Percentiles rank a stretch among this genome's conserved stretches.
These are phyloP conservation scores for Oreocharis arfaki DNA, from an alignment of 2,113 vertebrate genomes.

Conservation along the genomic window DNA sequence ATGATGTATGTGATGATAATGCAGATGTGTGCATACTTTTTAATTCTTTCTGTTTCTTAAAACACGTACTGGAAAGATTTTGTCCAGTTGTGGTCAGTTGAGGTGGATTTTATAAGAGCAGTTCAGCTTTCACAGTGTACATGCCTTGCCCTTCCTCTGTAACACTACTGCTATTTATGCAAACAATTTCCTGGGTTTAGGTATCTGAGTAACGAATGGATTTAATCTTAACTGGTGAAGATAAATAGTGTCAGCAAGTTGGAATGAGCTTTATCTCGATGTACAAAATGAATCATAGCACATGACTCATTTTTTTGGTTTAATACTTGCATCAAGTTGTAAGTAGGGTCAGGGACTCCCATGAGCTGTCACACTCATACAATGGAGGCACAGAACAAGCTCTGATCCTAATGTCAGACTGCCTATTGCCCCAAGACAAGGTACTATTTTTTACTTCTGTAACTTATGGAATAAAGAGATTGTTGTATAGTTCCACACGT, in stretches of 20 bases:
- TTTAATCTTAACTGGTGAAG: neutral
- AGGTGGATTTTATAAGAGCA: neutral
- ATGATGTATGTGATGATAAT: no score
- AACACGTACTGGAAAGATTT: neutral
- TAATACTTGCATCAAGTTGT: neutral
- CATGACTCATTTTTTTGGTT: neutral
- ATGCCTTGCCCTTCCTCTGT: neutral
- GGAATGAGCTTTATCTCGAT: neutral
- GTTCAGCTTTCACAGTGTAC: neutral
- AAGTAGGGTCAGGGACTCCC: neutral
- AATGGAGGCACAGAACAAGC: fast-evolving
- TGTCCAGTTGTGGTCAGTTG: fast-evolving
- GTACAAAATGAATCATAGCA: neutral
- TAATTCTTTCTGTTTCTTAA: neutral
- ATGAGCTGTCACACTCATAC: fast-evolving
- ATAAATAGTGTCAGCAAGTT: neutral
- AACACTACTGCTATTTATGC: neutral
- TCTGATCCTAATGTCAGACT: neutral
- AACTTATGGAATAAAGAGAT: neutral
- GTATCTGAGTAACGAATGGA: neutral
- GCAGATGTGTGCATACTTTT: fast-evolving
- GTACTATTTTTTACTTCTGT: neutral
- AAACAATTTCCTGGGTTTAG: neutral
- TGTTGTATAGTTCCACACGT: neutral
- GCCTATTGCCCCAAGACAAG: neutral